Evolutionary conservation across 64 coral and sea anemone species (phyloP), one percentile per base, ranked within the genome.

Genomic region (Hydrozoanthus tunicans): DNA sequence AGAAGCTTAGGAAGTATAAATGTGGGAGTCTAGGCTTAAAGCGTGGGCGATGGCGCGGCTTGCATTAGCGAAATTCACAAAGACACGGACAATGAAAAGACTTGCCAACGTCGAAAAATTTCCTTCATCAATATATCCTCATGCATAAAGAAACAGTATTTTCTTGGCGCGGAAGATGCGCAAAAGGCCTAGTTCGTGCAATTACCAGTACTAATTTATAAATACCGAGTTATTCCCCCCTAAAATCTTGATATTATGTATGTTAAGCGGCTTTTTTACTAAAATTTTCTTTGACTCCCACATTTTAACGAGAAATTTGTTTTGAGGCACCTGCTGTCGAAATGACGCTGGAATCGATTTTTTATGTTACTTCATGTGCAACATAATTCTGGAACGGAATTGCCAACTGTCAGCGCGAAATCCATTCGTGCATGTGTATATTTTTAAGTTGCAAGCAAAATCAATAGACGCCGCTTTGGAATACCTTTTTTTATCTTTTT

Each of bases 291-390:
- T 81, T 25, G 56, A 81, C 24, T 60, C 58, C 58, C 56, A 81
- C 61, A 81, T 26, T 59, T 55, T 81, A 81, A 81, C 61, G 58
- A 81, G 79, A 81, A 11, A 61, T 7, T 58, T 61, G 56, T 62
- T 43, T 43, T 43, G 32, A 43, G 0, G 32, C 32, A 43, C 32
- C 32, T 43, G 32, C 32, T 43, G 32, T 43, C 32, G 0, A 43
- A 43, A 43, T 43, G 32, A 43, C 32, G 32, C 32, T 43, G 32
- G 32, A 43, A 43, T 43, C 32, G 32, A 43, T 43, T 43, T 43
- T 43, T 43, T 43, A 43, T 43, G 32, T 43, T 43, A 43, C 32
- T 43, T 43, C 32, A 43, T 43, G 32, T 43, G 32, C 32, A 43
- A 43, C 32, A 43, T 43, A 43, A 43, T 43, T 43, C 32, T 43